These are phyloP conservation scores for Beris morrisii DNA, from an alignment of 2,888 invertebrate species.

Conservation along the genomic window DNA sequence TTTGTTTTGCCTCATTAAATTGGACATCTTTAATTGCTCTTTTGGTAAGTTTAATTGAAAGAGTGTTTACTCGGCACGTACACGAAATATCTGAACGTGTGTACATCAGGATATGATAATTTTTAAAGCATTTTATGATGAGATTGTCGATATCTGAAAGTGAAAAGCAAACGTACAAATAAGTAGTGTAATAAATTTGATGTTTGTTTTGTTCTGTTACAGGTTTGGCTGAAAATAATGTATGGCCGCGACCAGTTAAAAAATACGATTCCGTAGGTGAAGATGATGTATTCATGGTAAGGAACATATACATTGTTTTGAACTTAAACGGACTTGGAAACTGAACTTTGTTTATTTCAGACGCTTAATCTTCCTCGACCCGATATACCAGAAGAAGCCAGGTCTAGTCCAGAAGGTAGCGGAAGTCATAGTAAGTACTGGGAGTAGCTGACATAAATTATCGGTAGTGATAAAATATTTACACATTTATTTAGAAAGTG, in stretches of 20 bases:
- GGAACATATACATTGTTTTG: slow-evolving; percentile 42
- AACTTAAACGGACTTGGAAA: slow-evolving; percentile 9
- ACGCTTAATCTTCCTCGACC: slow-evolving; percentile 65
- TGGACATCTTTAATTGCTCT: slow-evolving; percentile 42
- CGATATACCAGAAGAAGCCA: slow-evolving; percentile 71
- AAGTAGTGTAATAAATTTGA: slow-evolving; percentile 2
- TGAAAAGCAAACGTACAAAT: neutral
- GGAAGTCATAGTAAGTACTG: slow-evolving; percentile 55
- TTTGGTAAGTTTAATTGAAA: slow-evolving; percentile 36
- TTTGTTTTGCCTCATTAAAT: slow-evolving; percentile 46
- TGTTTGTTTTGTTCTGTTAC: slow-evolving; percentile 43
- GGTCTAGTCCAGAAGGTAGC: slow-evolving; percentile 69
- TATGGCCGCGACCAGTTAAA: slow-evolving; percentile 54
- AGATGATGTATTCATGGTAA: slow-evolving; percentile 94
- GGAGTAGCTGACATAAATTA: neutral
- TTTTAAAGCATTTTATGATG: neutral
- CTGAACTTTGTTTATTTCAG: slow-evolving; percentile 56
- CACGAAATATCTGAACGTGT: too few relatives aligned
- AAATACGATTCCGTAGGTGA: slow-evolving; percentile 76
- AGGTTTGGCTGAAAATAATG: slow-evolving; percentile 79
- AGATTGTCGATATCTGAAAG: neutral
- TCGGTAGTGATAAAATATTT: neutral
- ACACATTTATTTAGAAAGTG: slow-evolving; percentile 47
- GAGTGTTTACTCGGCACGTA: too few relatives aligned
- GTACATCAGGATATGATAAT: too few relatives aligned